These are phyloP conservation scores for Xylota sylvarum DNA, from an alignment of 2,888 invertebrate genomes.

Conservation along the genomic window DNA sequence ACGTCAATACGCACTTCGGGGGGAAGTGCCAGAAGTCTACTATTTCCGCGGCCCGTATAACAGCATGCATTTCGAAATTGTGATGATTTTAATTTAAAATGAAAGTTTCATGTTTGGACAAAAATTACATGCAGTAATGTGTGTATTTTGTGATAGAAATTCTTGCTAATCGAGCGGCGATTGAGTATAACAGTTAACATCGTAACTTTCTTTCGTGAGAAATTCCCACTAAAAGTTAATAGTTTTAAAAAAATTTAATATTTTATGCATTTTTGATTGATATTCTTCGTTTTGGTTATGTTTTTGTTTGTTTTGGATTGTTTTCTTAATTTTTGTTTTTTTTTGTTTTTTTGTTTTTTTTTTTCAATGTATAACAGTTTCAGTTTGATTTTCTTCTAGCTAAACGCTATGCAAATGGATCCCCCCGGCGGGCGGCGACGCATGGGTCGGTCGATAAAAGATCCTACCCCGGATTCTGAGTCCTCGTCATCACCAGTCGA, in stretches of 20 bases:
- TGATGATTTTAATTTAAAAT: background rate
- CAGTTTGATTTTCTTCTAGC: conserved; percentile 32
- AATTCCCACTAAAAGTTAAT: conserved; percentile 27
- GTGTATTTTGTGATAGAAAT: conserved; percentile 17
- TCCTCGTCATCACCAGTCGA: conserved; percentile 42
- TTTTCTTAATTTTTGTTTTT: conserved; percentile 13
- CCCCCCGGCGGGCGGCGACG: conserved; percentile 54
- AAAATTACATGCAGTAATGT: conserved; percentile 11
- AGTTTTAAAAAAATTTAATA: conserved; percentile 2
- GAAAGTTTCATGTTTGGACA: background rate
- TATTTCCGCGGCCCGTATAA: background rate
- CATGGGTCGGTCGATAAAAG: conserved; percentile 10
- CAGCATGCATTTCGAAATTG: conserved; percentile 41
- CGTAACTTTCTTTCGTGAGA: conserved; percentile 68
- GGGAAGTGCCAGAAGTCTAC: conserved; percentile 1
- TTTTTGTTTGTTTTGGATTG: background rate
- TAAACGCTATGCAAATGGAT: conserved; percentile 65
- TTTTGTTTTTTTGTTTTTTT: background rate
- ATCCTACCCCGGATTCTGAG: conserved; percentile 38
- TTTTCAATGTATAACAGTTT: conserved; percentile 62
- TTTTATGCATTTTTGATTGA: conserved; percentile 48
- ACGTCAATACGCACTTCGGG: conserved; percentile 1
- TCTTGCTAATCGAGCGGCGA: conserved; percentile 30
- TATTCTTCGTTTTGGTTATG: conserved; percentile 60
- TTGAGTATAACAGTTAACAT: conserved; percentile 66